phyloP scores from a whole-genome alignment of 30 jellyfish, hydroid and myxozoan species.

The Morbakka virulenta region DNA sequence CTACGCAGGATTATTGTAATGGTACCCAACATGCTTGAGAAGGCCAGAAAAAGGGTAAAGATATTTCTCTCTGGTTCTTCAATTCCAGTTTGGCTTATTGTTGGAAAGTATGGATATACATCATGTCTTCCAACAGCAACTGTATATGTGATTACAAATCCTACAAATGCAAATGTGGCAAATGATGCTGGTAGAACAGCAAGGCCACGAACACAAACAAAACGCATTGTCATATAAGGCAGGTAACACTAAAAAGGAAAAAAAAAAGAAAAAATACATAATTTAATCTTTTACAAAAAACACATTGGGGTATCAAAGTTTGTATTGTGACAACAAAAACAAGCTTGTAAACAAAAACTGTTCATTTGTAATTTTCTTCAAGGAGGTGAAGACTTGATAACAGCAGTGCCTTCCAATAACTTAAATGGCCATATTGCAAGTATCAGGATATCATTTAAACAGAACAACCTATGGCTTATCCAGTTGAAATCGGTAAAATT shows the following conservation, averaged over 20 bases:
- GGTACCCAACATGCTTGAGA: slow-evolving; percentile 72
- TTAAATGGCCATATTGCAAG: too few species aligned
- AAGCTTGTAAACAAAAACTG: too few species aligned
- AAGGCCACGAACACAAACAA: slow-evolving; percentile 48
- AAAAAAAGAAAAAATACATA: too few species aligned
- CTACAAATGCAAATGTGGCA: slow-evolving; percentile 24
- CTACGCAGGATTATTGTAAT: slow-evolving; percentile 50
- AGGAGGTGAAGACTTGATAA: too few species aligned
- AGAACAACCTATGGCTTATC: too few species aligned
- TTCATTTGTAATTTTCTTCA: too few species aligned
- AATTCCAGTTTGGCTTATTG: slow-evolving; percentile 91
- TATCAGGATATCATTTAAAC: too few species aligned
- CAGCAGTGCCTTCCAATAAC: too few species aligned
- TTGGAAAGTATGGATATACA: slow-evolving; percentile 78
- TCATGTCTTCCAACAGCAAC: slow-evolving; percentile 65
- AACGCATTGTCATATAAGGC: slow-evolving; percentile 25
- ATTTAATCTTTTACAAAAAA: too few species aligned
- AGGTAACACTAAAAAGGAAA: slow-evolving; percentile 12
- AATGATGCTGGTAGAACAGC: slow-evolving; percentile 70
- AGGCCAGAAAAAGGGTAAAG: slow-evolving; percentile 66
- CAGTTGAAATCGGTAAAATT: too few species aligned
- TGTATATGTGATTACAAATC: slow-evolving; percentile 66
- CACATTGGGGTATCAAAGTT: too few species aligned
- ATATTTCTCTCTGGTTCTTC: slow-evolving; percentile 81
- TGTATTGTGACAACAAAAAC: too few species aligned